Conservation (phyloP, 2,888 invertebrate species). For the Iphiclides podalirius region DNA sequence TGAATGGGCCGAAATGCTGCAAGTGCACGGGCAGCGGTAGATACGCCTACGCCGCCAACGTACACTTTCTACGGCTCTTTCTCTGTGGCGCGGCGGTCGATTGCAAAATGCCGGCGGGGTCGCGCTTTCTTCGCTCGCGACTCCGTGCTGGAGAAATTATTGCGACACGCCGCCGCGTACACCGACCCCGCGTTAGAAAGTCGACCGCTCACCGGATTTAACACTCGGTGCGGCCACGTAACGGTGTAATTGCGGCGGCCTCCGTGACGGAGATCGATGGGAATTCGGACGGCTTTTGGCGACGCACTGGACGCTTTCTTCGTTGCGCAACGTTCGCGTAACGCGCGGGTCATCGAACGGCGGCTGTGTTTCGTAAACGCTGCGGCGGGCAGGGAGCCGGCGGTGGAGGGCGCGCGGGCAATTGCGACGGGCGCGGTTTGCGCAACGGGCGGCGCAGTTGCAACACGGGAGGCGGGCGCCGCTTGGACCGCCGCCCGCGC, state of each 20-base stretch:
- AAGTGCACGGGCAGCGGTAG: constrained; percentile 14
- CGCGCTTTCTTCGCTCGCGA: constrained; percentile 79
- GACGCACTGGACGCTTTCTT: constrained; percentile 75
- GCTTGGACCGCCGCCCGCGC: constrained; percentile 66
- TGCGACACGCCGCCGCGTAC: constrained; percentile 74
- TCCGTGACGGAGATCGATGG: constrained; percentile 65
- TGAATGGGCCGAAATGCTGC: not conserved
- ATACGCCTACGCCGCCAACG: constrained; percentile 7
- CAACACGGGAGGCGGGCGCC: constrained; percentile 67
- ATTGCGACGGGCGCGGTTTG: too few relatives aligned
- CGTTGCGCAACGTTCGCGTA: constrained; percentile 71
- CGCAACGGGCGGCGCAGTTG: constrained; percentile 18
- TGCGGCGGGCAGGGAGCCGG: constrained; percentile 31
- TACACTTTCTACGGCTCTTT: constrained; percentile 21
- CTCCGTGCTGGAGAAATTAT: constrained; percentile 75
- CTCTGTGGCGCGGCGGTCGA: constrained; percentile 43
- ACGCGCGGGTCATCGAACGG: constrained; percentile 69
- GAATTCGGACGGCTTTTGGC: constrained; percentile 71
- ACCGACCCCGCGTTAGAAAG: constrained; percentile 79
- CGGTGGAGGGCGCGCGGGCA: constrained; percentile 37
- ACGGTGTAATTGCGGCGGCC: constrained; percentile 75
- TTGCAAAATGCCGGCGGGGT: constrained; percentile 77
- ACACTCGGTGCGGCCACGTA: constrained; percentile 62
- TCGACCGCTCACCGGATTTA: constrained; percentile 78
- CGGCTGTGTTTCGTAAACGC: constrained; percentile 54